A percentile compares a stretch with the other conserved stretches of the same genome.
Evolutionary conservation across 2,888 invertebrate genomes (phyloP).

Genomic region (Alsophila aescularia): DNA sequence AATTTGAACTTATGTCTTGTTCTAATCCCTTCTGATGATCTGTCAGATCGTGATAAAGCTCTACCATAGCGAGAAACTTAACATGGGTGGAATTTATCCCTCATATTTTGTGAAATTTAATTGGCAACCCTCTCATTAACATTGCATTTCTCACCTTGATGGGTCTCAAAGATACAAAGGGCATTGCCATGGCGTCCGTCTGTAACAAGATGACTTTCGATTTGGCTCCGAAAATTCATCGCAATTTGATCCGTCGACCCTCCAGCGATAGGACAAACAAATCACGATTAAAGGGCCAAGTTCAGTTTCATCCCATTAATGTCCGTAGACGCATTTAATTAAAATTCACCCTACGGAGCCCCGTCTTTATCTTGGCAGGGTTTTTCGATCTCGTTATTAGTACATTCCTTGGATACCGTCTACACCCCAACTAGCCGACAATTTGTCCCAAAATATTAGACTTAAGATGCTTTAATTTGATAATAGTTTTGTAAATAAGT

Average conservation of each 20-base stretch:
- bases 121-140: slow-evolving; percentile 21
- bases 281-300: slow-evolving; percentile 75
- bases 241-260: slow-evolving; percentile 51
- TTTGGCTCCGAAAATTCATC: slow-evolving; percentile 46
- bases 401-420: slow-evolving; percentile 46
- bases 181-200: slow-evolving; percentile 36
- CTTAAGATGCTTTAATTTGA: slow-evolving; percentile 40
- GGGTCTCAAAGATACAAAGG: slow-evolving; percentile 39
- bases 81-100: background rate
- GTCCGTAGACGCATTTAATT: slow-evolving; percentile 79
- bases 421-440: slow-evolving; percentile 44
- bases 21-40: too few species aligned
- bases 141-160: slow-evolving; percentile 28
- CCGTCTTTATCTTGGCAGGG: slow-evolving; percentile 68
- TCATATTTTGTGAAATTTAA: slow-evolving; percentile 2
- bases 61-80: background rate
- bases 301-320: slow-evolving; percentile 81
- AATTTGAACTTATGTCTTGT: too few species aligned
- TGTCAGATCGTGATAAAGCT: background rate
- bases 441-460: slow-evolving; percentile 47
- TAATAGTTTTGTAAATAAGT: slow-evolving; percentile 43
- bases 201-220: slow-evolving; percentile 42
- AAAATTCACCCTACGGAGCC: slow-evolving; percentile 75
- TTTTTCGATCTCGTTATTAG: slow-evolving; percentile 77
- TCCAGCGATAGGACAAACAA: slow-evolving; percentile 74